Base-by-base conservation (phyloP, 1,140 invertebrate genomes). In the Drosophila burlai region DNA sequence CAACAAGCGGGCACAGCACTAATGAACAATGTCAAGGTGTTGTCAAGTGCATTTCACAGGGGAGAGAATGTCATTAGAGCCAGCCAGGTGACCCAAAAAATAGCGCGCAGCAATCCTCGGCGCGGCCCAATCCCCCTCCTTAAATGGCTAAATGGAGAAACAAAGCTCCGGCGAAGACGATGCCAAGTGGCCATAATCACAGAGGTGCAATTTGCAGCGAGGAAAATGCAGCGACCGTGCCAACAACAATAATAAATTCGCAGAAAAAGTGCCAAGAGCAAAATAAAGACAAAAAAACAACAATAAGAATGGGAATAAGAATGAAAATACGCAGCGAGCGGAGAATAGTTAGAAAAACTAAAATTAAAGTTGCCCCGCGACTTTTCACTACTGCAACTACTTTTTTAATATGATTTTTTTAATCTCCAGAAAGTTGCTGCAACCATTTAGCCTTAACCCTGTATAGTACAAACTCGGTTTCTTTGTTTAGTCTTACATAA, bases 1-100 rank as follows among this genome's bases (percentile, higher is more conserved):
- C 61, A 76, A 76, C 54, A 42, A 68, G 67, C 63, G 38, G 46
- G 52, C 40, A 38, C 29, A 52, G 42, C 62, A 52, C 75, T 90
- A 84, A 90, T 90, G 81, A 90, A 85, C 76, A 85, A 74, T 90
- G 85, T 85, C 81, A 90, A 87, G 83, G 83, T 87, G 83, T 86
- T 85, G 83, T 87, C 83, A 87, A 90, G 85, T 85, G 75, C 81
- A 89, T 80, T 79, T 90, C 71, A 49, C 71, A 52, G 76, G 65
- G 64, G 38, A 57, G 52, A 24, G 61, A 81, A 72, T 80, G 78
- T 81, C 84, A 81, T 86, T 87, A 83, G 63, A 74, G 64, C 31
- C 58, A 45, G 61, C 64, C 46, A 71, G 71, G 66, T 57, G 29
- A 57, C 63, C 50, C 42, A 38, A 57, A 55, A 76, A 38, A 46